A percentile compares a stretch with the other conserved stretches of the same genome.
phyloP scores from a whole-genome alignment of 2,888 invertebrate species.

The Dyspetes luteomarginatus region DNA sequence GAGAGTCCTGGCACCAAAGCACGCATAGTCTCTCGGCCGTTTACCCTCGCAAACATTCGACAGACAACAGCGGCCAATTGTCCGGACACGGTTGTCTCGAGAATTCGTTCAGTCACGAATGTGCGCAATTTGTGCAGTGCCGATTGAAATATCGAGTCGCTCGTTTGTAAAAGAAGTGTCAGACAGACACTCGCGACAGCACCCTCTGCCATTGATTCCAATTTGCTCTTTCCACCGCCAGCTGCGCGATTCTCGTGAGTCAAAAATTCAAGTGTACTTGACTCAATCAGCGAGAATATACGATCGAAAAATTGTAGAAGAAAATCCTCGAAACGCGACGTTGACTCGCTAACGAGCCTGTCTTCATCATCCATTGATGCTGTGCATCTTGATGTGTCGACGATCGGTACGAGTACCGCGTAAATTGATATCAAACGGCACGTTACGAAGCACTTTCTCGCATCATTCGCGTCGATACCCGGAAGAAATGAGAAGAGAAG shows the following conservation, averaged over 20 bases:
- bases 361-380: slow-evolving; percentile 91
- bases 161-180: slow-evolving; percentile 89
- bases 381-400: slow-evolving; percentile 92
- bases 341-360: slow-evolving; percentile 89
- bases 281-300: slow-evolving; percentile 89
- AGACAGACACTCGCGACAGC: slow-evolving; percentile 88
- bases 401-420: slow-evolving; percentile 91
- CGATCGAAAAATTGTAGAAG: slow-evolving; percentile 93
- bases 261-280: slow-evolving; percentile 88
- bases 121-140: slow-evolving; percentile 90
- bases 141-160: slow-evolving; percentile 85
- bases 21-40: slow-evolving; percentile 89
- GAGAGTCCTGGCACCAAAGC: slow-evolving; percentile 90
- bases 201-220: slow-evolving; percentile 89
- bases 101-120: slow-evolving; percentile 90
- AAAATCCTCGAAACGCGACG: slow-evolving; percentile 95
- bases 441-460: slow-evolving; percentile 89
- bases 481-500: slow-evolving; percentile 92
- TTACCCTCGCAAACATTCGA: slow-evolving; percentile 87
- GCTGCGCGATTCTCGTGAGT: slow-evolving; percentile 85
- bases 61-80: slow-evolving; percentile 91
- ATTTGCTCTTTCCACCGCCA: slow-evolving; percentile 86
- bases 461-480: slow-evolving; percentile 95
- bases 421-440: slow-evolving; percentile 92
- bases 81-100: slow-evolving; percentile 93